Base-by-base conservation (phyloP, 2,113 vertebrate genomes). In the Otocyon megalotis region DNA sequence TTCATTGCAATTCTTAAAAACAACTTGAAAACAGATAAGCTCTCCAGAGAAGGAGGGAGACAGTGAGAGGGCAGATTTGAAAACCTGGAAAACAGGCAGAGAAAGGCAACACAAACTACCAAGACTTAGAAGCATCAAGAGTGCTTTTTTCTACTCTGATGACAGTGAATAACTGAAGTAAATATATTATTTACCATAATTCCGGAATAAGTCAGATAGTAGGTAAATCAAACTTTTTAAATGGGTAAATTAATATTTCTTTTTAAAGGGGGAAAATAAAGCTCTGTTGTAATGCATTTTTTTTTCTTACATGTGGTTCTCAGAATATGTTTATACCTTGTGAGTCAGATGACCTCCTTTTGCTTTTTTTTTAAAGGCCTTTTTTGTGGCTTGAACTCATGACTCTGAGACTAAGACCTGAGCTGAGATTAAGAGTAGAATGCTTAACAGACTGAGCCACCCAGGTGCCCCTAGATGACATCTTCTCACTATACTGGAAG, bases 1-100 rank as follows among this genome's bases (percentile, higher is more conserved):
- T 94, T 94, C 74, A 37, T 5, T 58, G 30, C 88, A 76, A 87
- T 81, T 91, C 84, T 90, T 65, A 81, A 90, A 81, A 96, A 71
- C 53, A 85, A 81, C 72, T 43, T 85, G 15, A 80, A 63, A 93
- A 72, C 7, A 90, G 17, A 94, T 72, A 30, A 90, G 43, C 71
- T 80, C 35, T 72, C 74, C 14, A 24, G 30, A 81, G 63, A 91
- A 77, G 30, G 48, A 91, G 32, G 69, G 35, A 88, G 56, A 72
- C 12, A 76, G 77, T 43, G 63, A 86, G 60, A 76, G 53, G 56
- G 86, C 26, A 71, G 71, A 20, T 69, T 24, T 85, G 37, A 85
- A 93, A 94, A 80, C 92, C 63, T 65, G 65, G 88, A 84, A 81
- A 58, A 50, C 8, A 87, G 65, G 56, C n/a, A 81, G 35, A 87